phyloP scores from a whole-genome alignment of 2,797 vertebrate genomes.

The Coregonus ussuriensis region DNA sequence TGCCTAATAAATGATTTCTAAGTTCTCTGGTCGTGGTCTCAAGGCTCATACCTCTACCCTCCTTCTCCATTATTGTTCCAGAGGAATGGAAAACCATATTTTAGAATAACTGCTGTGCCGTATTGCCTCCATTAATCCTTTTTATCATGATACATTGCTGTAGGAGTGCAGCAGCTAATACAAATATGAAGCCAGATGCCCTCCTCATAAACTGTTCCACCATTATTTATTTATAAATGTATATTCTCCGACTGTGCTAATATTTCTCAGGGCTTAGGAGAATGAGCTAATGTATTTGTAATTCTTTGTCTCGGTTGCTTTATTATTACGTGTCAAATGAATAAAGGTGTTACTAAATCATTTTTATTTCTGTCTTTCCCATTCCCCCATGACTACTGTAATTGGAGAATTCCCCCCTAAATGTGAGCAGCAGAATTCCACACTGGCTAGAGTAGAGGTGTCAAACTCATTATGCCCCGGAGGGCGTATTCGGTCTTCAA shows the following conservation, averaged over 20 bases:
- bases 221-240: constrained; percentile 72
- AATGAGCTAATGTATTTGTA: constrained; percentile 64
- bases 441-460: constrained; percentile 8
- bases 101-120: constrained; percentile 40
- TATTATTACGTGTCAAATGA: constrained; percentile 64
- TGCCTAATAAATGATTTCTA: not conserved
- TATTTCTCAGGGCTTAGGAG: constrained; percentile 61
- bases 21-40: not conserved
- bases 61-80: not conserved
- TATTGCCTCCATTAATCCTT: constrained; percentile 52
- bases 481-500: too few relatives aligned
- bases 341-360: constrained; percentile 58
- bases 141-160: constrained; percentile 71
- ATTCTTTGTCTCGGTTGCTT: constrained; percentile 60
- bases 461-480: too few relatives aligned
- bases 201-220: constrained; percentile 50
- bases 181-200: constrained; percentile 66
- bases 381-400: not conserved
- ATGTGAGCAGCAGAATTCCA: constrained; percentile 21
- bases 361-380: constrained; percentile 42
- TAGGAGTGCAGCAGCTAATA: constrained; percentile 59
- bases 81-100: constrained; percentile 50
- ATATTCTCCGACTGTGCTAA: constrained; percentile 59
- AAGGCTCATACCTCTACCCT: constrained; percentile 7
- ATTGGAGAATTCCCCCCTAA: constrained; percentile 20